phyloP scores from a whole-genome alignment of 2,888 invertebrate genomes.

The Patella depressa region DNA sequence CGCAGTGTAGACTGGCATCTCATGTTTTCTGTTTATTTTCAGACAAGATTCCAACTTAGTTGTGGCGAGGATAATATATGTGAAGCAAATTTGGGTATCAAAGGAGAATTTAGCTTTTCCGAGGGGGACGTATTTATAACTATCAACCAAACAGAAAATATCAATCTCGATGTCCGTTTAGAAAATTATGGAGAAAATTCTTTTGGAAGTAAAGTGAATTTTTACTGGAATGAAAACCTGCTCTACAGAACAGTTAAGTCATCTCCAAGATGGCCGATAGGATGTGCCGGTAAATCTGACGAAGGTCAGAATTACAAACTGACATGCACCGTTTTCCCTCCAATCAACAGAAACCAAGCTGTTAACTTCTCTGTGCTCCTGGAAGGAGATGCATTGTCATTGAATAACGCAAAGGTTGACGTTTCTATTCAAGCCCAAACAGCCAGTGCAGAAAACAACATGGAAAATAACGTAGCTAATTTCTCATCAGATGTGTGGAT shows the following conservation, averaged over 20 bases:
- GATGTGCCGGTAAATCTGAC: conserved; percentile 5
- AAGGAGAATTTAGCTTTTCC: not conserved
- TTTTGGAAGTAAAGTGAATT: conserved; percentile 6
- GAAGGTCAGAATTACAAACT: not conserved
- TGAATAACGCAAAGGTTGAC: not conserved
- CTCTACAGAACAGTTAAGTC: not conserved
- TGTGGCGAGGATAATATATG: conserved; percentile 17
- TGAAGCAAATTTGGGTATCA: conserved; percentile 11
- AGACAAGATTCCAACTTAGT: conserved; percentile 16
- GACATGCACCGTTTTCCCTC: not conserved
- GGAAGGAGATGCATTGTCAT: not conserved
- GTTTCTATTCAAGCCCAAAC: not conserved
- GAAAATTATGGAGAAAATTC: conserved; percentile 14
- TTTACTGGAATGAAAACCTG: conserved; percentile 14
- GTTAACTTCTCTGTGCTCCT: conserved; percentile 5
- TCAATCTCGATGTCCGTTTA: not conserved
- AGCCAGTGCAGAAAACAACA: not conserved
- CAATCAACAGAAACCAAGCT: not conserved
- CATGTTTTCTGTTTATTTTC: not conserved
- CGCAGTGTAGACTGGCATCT: not conserved
- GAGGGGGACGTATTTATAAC: not conserved
- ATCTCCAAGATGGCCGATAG: conserved; percentile 1
- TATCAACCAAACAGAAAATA: conserved; percentile 12
- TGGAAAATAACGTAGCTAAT: not conserved
- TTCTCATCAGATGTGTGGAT: not conserved